A percentile compares a stretch with the other conserved stretches of the same genome.
Conservation (phyloP, 2,888 invertebrate genomes). For the Dryococelus australis region DNA sequence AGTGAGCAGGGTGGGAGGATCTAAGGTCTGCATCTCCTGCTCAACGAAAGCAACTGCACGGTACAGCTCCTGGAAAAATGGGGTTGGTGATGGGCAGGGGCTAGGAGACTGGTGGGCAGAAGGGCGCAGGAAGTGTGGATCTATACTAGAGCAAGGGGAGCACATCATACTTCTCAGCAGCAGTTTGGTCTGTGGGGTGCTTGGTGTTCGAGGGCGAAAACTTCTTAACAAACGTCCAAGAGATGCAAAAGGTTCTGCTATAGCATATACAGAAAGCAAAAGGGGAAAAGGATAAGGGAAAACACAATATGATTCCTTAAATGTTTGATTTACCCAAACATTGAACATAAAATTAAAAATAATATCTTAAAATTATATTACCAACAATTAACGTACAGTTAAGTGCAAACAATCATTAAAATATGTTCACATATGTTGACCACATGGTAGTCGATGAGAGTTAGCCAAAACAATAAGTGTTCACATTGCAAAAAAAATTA, state of each 20-base stretch:
- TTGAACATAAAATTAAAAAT: too few relatives aligned
- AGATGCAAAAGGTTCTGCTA: slow-evolving; percentile 38
- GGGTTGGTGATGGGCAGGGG: slow-evolving; percentile 60
- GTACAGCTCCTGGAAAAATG: slow-evolving; percentile 63
- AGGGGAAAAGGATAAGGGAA: slow-evolving; percentile 25
- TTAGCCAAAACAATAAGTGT: too few relatives aligned
- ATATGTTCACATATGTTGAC: too few relatives aligned
- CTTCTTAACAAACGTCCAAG: slow-evolving; percentile 36
- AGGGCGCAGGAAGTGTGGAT: slow-evolving; percentile 28
- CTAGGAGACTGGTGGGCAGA: slow-evolving; percentile 40
- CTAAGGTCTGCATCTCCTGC: slow-evolving; percentile 43
- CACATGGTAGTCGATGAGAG: too few relatives aligned
- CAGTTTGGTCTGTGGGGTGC: slow-evolving; percentile 33
- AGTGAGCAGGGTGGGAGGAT: slow-evolving; percentile 40
- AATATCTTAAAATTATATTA: too few relatives aligned
- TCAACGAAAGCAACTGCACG: slow-evolving; percentile 58
- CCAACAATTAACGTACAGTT: too few relatives aligned
- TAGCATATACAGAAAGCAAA: slow-evolving; percentile 22
- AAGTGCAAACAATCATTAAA: too few relatives aligned
- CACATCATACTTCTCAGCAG: slow-evolving; percentile 28
- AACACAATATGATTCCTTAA: slow-evolving; percentile 13
- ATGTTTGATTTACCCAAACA: background rate
- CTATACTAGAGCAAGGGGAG: slow-evolving; percentile 31
- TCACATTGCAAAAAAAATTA: too few relatives aligned
- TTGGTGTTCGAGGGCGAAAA: slow-evolving; percentile 39